Evolutionary conservation across 2,113 vertebrate species (phyloP).

Genomic region (Loxodonta africana): DNA sequence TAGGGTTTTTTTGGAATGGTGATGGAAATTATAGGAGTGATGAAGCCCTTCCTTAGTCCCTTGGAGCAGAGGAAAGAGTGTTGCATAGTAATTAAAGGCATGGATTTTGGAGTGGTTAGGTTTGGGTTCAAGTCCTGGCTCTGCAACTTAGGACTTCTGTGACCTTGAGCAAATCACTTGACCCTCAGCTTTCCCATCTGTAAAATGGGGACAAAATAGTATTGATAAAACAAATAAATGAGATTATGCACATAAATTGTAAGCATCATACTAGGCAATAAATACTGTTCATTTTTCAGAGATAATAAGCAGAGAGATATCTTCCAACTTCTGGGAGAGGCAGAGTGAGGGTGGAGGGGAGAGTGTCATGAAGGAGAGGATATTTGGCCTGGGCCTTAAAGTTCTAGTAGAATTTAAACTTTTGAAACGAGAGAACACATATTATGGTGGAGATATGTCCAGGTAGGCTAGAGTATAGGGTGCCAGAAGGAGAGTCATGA

Average conservation of each 20-base stretch:
- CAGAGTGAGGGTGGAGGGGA: neutral
- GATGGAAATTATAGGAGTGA: neutral
- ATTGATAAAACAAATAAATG: neutral
- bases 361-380: neutral
- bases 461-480: too few species aligned
- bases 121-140: slow-evolving; percentile 20
- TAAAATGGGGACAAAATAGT: neutral
- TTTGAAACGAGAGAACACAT: neutral
- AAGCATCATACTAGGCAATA: neutral
- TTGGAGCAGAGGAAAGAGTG: neutral
- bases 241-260: neutral
- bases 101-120: neutral
- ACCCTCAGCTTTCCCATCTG: neutral
- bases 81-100: neutral
- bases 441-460: neutral
- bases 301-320: neutral
- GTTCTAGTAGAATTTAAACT: neutral
- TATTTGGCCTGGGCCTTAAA: neutral
- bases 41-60: too few species aligned
- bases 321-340: neutral
- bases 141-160: neutral
- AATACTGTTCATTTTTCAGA: neutral
- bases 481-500: neutral
- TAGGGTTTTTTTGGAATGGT: neutral
- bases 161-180: neutral